Percentiles rank a stretch among this genome's conserved stretches.
Evolutionary conservation across 2,797 vertebrate genomes (phyloP).

Genomic region (Coccyzus lansbergi): DNA sequence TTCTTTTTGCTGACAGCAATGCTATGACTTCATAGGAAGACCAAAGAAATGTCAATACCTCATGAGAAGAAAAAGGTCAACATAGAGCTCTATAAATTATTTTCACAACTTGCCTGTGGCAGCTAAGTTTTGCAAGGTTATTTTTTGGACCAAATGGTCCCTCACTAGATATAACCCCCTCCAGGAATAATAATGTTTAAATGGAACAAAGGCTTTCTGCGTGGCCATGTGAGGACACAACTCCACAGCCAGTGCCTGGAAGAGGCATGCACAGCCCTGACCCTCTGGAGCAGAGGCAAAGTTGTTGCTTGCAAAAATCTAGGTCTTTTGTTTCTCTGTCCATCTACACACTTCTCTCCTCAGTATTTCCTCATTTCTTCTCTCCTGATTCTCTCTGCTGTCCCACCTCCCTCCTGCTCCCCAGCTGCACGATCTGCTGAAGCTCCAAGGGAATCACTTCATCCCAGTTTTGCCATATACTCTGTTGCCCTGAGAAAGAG

Average conservation of each 20-base stretch:
- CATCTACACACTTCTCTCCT: not conserved
- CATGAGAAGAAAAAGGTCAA: not conserved
- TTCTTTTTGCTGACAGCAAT: not conserved
- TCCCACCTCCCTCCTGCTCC: not conserved
- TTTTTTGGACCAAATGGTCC: fast-evolving
- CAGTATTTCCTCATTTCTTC: not conserved
- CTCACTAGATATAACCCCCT: not conserved
- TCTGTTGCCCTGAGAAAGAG: not conserved
- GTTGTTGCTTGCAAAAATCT: not conserved
- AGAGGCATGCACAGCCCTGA: not conserved
- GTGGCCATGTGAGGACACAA: fast-evolving
- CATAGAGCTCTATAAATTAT: not conserved
- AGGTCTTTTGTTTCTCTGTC: not conserved
- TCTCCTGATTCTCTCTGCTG: not conserved
- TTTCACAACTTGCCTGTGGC: not conserved
- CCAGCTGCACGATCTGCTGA: not conserved
- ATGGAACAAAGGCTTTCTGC: not conserved
- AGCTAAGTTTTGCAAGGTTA: not conserved
- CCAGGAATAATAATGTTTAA: not conserved
- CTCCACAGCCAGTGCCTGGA: not conserved
- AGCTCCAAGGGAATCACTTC: not conserved
- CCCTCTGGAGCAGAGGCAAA: not conserved
- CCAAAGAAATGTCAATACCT: not conserved
- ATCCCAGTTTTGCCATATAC: not conserved
- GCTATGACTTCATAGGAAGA: not conserved